A percentile compares a stretch with the other conserved stretches of the same genome.
These are phyloP conservation scores for Eonycteris spelaea DNA, from an alignment of 2,113 vertebrate species.

Conservation along the genomic window DNA sequence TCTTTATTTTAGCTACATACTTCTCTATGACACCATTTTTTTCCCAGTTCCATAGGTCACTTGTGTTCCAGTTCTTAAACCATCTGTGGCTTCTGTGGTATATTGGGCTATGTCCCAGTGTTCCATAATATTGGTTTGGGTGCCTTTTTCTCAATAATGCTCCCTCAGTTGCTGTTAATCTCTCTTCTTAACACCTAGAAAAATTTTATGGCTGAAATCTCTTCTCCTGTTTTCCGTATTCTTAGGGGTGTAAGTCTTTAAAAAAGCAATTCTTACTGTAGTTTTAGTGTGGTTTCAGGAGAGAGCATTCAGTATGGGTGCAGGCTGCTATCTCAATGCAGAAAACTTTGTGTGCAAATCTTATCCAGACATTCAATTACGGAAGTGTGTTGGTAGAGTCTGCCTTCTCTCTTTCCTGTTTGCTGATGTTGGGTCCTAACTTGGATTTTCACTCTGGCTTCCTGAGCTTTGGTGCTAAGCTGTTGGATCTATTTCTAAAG, in stretches of 20 bases:
- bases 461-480: slow-evolving; percentile 24
- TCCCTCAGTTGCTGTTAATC: background rate
- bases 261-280: background rate
- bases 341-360: background rate
- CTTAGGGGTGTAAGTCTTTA: background rate
- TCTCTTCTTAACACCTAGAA: background rate
- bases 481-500: slow-evolving; percentile 48
- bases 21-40: background rate
- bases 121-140: background rate
- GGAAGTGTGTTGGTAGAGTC: background rate
- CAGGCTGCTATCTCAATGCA: background rate
- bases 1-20: background rate
- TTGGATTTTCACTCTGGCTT: slow-evolving; percentile 16
- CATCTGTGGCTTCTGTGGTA: background rate
- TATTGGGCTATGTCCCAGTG: background rate
- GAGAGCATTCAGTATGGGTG: background rate
- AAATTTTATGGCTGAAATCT: background rate
- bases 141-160: background rate
- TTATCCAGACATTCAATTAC: background rate
- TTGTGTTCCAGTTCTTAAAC: background rate
- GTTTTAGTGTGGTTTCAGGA: background rate
- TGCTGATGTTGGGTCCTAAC: background rate
- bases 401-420: background rate
- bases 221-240: background rate
- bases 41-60: background rate